phyloP scores from a whole-genome alignment of 1,140 invertebrate genomes.

The Drosophila pachea region DNA sequence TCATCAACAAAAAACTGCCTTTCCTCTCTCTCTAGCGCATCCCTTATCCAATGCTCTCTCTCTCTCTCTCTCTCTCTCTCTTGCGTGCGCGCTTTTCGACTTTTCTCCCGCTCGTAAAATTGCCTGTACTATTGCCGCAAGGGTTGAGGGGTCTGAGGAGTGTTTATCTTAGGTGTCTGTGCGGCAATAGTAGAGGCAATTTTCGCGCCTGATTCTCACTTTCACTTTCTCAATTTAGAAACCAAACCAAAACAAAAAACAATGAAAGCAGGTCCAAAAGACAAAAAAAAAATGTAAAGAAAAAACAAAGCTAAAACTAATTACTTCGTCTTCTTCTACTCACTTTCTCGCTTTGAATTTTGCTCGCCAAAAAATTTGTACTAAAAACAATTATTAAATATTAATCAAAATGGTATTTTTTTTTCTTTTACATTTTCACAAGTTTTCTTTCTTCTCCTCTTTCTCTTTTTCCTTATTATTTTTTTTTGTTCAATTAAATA shows the following conservation, averaged over 20 bases:
- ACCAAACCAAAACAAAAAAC: conserved; percentile 20
- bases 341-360: conserved; percentile 54
- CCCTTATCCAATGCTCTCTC: no score
- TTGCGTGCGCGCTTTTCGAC: conserved; percentile 43
- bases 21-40: background rate
- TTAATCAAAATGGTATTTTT: conserved; percentile 63
- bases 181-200: conserved; percentile 35
- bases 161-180: conserved; percentile 13
- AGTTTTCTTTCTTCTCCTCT: conserved; percentile 28
- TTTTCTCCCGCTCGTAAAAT: conserved; percentile 57
- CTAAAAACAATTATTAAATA: conserved; percentile 75
- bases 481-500: conserved; percentile 58
- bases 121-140: conserved; percentile 41
- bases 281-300: conserved; percentile 23
- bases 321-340: conserved; percentile 21
- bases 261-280: conserved; percentile 20
- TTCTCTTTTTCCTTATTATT: conserved; percentile 39
- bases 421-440: conserved; percentile 17
- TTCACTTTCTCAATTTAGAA: conserved; percentile 13
- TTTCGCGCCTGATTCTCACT: background rate
- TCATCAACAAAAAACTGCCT: conserved; percentile 10
- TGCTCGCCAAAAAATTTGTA: conserved; percentile 63
- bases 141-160: conserved; percentile 12
- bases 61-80: conserved; percentile 5
- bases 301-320: conserved; percentile 56